Conservation (phyloP, 53 echinoderm and acorn worm genomes). For the Holothuria scabra region DNA sequence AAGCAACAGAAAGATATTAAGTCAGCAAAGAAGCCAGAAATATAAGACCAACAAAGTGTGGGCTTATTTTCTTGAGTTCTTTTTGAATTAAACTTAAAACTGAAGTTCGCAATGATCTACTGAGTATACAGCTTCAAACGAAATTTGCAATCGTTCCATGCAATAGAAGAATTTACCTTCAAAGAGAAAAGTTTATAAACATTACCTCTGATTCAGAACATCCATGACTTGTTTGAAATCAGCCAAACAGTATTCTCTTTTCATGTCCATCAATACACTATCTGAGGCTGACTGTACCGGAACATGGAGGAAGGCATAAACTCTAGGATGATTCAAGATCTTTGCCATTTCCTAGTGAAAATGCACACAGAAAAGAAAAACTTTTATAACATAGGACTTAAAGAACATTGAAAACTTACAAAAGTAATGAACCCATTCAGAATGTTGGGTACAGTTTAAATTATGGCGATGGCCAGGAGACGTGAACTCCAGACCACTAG, state of each 20-base stretch:
- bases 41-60: no score
- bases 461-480: no score
- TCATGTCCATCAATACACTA: slow-evolving; percentile 93
- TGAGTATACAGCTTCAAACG: no score
- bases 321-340: slow-evolving; percentile 86
- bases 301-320: slow-evolving; percentile 94
- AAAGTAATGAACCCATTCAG: no score
- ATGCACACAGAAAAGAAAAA: background rate
- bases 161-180: no score
- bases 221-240: slow-evolving; percentile 90
- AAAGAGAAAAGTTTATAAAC: background rate
- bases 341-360: slow-evolving; percentile 80
- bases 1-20: background rate
- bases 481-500: no score
- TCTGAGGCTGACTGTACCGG: slow-evolving; percentile 94
- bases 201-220: slow-evolving; percentile 86
- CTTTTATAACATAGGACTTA: background rate
- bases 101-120: no score
- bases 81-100: no score
- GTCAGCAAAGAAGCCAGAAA: background rate
- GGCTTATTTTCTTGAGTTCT: no score
- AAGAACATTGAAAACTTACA: no score
- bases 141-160: no score
- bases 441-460: no score
- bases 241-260: slow-evolving; percentile 86